These are phyloP conservation scores for Sebastes wilsoni DNA, from an alignment of 2,797 vertebrate species.

Conservation along the genomic window DNA sequence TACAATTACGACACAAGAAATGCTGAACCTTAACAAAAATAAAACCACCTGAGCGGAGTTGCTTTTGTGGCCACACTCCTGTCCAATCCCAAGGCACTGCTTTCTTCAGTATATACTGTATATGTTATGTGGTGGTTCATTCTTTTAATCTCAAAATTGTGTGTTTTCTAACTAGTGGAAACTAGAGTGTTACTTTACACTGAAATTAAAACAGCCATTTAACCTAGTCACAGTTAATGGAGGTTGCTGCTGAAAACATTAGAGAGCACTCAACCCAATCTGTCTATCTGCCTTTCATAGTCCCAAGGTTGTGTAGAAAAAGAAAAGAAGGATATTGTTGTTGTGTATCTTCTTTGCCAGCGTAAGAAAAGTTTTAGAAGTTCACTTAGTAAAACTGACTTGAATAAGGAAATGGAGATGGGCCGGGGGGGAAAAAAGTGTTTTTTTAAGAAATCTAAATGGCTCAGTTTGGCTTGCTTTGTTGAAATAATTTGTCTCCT, in stretches of 20 bases:
- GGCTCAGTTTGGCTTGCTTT: constrained; percentile 14
- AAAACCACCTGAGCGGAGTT: not conserved
- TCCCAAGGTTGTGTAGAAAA: constrained; percentile 12
- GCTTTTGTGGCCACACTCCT: not conserved
- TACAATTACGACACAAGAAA: not conserved
- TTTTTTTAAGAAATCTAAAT: not conserved
- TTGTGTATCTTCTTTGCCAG: not conserved
- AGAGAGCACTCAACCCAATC: not conserved
- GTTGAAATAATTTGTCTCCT: not conserved
- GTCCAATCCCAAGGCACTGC: not conserved
- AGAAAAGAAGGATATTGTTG: not conserved
- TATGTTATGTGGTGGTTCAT: not conserved
- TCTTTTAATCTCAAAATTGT: not conserved
- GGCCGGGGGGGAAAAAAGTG: not conserved
- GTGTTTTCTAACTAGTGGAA: not conserved
- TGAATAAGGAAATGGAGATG: not conserved
- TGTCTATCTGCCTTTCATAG: not conserved
- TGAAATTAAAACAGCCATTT: not conserved
- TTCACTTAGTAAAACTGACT: not conserved
- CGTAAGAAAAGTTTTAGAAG: not conserved
- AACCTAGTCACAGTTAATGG: not conserved
- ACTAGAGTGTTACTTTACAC: not conserved
- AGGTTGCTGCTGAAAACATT: constrained; percentile 13
- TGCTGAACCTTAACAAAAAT: not conserved
- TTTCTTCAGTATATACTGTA: not conserved